Base-by-base conservation (phyloP, 1,140 invertebrate species). In the Drosophila suzukii region DNA sequence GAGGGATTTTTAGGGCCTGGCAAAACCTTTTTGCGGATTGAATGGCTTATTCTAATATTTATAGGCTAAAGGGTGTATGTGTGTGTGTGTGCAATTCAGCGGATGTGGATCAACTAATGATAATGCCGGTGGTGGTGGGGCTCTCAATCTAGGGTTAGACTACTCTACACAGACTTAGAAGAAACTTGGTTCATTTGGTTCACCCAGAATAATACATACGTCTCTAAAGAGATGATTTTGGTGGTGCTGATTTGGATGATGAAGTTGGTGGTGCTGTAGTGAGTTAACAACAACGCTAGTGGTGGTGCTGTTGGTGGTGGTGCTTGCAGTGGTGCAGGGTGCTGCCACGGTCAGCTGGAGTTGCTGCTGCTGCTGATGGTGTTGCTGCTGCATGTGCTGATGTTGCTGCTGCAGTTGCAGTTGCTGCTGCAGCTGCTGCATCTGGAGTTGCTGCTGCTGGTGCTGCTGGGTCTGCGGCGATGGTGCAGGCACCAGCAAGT, bases 161-260 rank as follows among this genome's bases (percentile, higher is more conserved):
- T 58, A 67, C 50, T 32, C 39, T 55, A 71, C 65, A 71, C n/a
- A 62, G 36, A 38, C 74, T 53, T 75, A 67, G 59, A 53, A 67
- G 49, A 58, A 24, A 54, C 34, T 60, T 77, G 55, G 51, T 61
- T 68, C 60, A 59, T 47, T 77, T 63, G 61, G 56, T 53, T 83
- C 70, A 49, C 55, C 78, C 75, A 65, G 68, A 71, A 71, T 72
- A 73, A 92, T 92, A 92, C 91, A 92, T 92, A 92, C 91, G 91
- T 92, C 91, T 92, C 91, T 92, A 92, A 92, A 92, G 80, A 92
- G 89, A 92, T 92, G 91, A 92, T 92, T 92, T 92, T 92, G 91
- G 91, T 90, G 86, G 88, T 92, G 91, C 88, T 91, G 91, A 81
- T 82, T 91, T 91, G 90, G 68, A 72, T 72, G 91, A 91, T 91